Evolutionary conservation across 2,113 vertebrate species (phyloP).

Genomic region (Neolamprologus caudopunctatus): DNA sequence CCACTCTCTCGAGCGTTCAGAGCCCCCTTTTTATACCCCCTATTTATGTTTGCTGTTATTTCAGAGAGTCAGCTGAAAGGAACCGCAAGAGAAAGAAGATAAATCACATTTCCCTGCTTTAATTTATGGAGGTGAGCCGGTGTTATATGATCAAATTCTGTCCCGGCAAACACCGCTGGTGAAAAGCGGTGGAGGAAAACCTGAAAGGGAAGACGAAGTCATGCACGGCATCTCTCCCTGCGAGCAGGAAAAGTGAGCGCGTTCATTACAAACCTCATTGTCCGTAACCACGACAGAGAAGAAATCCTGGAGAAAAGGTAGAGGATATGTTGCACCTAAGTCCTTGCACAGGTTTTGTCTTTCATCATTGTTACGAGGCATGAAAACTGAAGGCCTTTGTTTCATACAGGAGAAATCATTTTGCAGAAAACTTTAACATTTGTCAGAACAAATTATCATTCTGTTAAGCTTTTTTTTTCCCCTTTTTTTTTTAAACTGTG

Average conservation of each 20-base stretch:
- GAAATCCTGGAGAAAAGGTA: constrained; percentile 23
- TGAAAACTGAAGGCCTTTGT: constrained; percentile 19
- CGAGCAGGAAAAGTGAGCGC: neutral
- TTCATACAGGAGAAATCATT: constrained; percentile 13
- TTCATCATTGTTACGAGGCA: constrained; percentile 55
- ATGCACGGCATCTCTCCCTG: neutral
- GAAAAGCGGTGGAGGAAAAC: constrained; percentile 2
- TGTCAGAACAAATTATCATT: constrained; percentile 25
- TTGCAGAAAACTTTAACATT: constrained; percentile 18
- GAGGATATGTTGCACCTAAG: constrained; percentile 6
- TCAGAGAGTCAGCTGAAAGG: constrained; percentile 65
- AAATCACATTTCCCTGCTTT: constrained; percentile 61
- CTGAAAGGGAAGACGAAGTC: neutral
- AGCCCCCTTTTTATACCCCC: constrained; percentile 57
- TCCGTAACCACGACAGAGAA: constrained; percentile 36
- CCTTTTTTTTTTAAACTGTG: neutral
- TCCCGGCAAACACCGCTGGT: neutral
- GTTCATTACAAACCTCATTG: constrained; percentile 41
- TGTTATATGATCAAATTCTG: constrained; percentile 37
- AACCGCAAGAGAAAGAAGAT: constrained; percentile 48
- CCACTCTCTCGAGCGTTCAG: constrained; percentile 54
- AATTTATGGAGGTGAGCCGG: constrained; percentile 56
- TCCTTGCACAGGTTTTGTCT: neutral
- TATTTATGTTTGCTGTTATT: constrained; percentile 72
- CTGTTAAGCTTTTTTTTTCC: neutral